Evolutionary conservation across 2,113 vertebrate species (phyloP).

Genomic region (Mesoclemmys tuberculata): DNA sequence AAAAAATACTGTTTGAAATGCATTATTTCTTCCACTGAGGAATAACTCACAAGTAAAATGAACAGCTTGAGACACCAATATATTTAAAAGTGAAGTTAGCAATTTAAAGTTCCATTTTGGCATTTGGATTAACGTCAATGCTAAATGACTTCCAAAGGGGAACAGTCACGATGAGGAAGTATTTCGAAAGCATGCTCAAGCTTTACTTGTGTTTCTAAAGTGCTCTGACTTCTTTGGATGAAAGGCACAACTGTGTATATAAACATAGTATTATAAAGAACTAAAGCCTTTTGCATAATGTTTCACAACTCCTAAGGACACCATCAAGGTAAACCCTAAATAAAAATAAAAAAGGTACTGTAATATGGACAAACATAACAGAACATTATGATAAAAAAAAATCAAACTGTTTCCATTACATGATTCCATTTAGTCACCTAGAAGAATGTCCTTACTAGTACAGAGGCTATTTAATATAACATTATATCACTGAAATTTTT

Average conservation of each 20-base stretch:
- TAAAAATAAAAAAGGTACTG: conserved; percentile 7
- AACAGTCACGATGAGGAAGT: background rate
- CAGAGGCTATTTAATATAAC: background rate
- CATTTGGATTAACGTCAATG: background rate
- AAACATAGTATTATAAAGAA: background rate
- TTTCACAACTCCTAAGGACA: background rate
- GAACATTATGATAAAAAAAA: background rate
- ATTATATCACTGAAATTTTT: conserved; percentile 9
- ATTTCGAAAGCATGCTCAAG: background rate
- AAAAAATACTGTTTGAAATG: background rate
- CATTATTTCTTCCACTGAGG: background rate
- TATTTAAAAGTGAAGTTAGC: background rate
- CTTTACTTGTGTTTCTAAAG: background rate
- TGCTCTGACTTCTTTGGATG: background rate
- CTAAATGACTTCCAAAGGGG: background rate
- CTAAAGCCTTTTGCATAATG: background rate
- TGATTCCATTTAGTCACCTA: background rate
- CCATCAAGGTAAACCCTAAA: background rate
- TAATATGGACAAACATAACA: background rate
- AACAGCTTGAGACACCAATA: conserved; percentile 17
- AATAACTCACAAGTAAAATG: background rate
- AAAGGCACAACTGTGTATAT: accelerated
- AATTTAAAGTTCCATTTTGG: conserved; percentile 23
- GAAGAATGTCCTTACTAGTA: background rate
- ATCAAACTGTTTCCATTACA: background rate